Conservation (phyloP, 2,888 invertebrate species). For the Ecdyonurus torrentis region DNA sequence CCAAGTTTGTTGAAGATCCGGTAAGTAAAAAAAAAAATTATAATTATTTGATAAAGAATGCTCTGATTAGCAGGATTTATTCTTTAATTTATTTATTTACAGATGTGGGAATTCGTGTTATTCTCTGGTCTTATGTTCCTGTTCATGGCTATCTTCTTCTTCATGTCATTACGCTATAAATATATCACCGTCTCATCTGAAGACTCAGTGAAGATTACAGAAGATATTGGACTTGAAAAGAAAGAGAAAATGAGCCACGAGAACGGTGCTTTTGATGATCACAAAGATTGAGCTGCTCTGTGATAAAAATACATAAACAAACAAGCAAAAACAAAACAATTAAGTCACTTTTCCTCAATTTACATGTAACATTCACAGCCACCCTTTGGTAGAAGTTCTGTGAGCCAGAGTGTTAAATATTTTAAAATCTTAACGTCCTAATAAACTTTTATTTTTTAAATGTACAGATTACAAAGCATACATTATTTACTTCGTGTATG, state of each 20-base stretch:
- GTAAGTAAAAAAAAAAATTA: conserved; percentile 27
- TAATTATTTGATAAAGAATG: background rate
- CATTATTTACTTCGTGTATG: no score
- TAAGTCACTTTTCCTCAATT: no score
- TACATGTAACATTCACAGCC: background rate
- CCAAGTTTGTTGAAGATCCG: conserved; percentile 55
- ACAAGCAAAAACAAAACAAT: no score
- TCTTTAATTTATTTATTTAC: conserved; percentile 24
- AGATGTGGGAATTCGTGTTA: conserved; percentile 75
- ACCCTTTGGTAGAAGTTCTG: no score
- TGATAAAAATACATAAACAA: background rate
- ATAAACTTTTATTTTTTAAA: no score
- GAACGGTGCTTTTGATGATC: conserved; percentile 10
- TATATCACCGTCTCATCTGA: conserved; percentile 30
- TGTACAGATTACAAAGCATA: no score
- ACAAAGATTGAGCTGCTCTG: conserved; percentile 4
- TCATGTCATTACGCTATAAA: conserved; percentile 64
- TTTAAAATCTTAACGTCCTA: no score
- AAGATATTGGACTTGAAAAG: conserved; percentile 3
- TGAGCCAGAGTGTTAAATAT: no score
- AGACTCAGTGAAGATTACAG: conserved; percentile 6
- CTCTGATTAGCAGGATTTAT: no score
- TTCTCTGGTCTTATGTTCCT: conserved; percentile 72
- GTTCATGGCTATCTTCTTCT: conserved; percentile 65
- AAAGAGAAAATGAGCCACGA: conserved; percentile 9